These are phyloP conservation scores for Campoletis raptor DNA, from an alignment of 2,888 invertebrate species.

Conservation along the genomic window DNA sequence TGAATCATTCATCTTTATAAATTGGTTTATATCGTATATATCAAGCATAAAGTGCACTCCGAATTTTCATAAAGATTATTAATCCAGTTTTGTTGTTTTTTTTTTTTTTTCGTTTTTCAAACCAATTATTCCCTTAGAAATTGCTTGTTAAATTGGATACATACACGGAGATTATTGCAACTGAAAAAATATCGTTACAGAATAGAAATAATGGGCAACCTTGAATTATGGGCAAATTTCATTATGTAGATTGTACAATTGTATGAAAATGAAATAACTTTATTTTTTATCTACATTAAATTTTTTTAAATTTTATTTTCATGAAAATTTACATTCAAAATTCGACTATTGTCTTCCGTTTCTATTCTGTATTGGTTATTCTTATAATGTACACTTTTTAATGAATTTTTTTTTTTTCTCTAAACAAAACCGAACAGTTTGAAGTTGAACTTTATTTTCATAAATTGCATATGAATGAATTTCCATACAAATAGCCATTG, in stretches of 20 bases:
- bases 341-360: no score
- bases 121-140: background rate
- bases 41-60: background rate
- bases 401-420: no score
- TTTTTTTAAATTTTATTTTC: background rate
- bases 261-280: no score
- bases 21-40: background rate
- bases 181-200: background rate
- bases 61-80: background rate
- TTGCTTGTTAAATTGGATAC: background rate
- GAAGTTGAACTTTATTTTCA: background rate
- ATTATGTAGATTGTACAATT: no score
- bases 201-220: background rate
- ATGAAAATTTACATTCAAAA: background rate
- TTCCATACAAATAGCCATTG: background rate
- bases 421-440: background rate
- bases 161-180: background rate
- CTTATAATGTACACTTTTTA: no score
- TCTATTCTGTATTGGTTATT: no score
- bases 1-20: background rate
- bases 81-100: background rate
- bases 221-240: background rate
- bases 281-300: no score
- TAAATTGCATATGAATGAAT: background rate
- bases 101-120: background rate